These are phyloP conservation scores for Odontamblyopus lacepedii DNA, from an alignment of 2,797 vertebrate species.

Conservation along the genomic window DNA sequence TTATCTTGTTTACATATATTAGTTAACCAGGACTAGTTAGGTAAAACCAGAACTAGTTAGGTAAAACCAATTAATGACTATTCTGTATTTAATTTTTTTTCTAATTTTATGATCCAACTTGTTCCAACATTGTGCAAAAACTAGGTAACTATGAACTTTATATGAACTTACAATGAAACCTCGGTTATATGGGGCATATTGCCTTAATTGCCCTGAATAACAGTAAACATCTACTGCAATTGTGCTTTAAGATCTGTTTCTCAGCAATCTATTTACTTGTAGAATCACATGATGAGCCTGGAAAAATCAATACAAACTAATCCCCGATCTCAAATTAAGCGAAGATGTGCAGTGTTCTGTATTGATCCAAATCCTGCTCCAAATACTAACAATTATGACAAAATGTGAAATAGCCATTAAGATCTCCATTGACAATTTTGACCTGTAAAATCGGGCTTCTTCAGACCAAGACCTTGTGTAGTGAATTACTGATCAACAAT, in stretches of 20 bases:
- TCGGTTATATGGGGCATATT: neutral
- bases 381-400: conserved; percentile 25
- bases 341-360: neutral
- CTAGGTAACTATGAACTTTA: neutral
- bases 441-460: conserved; percentile 3
- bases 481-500: conserved; percentile 40
- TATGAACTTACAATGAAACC: too few relatives aligned
- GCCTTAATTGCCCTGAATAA: neutral
- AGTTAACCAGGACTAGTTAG: too few relatives aligned
- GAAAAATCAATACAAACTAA: conserved; percentile 15
- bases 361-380: conserved; percentile 20
- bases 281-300: neutral
- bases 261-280: conserved; percentile 1
- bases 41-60: too few relatives aligned
- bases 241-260: neutral
- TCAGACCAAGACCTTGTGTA: conserved; percentile 28
- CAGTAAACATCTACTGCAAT: neutral
- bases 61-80: too few relatives aligned
- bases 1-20: too few relatives aligned
- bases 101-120: neutral
- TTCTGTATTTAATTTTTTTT: too few relatives aligned
- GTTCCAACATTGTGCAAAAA: neutral
- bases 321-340: neutral
- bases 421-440: neutral
- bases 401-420: conserved; percentile 38